phyloP scores from a whole-genome alignment of 1,140 invertebrate genomes.

The Zaprionus ghesquierei region DNA sequence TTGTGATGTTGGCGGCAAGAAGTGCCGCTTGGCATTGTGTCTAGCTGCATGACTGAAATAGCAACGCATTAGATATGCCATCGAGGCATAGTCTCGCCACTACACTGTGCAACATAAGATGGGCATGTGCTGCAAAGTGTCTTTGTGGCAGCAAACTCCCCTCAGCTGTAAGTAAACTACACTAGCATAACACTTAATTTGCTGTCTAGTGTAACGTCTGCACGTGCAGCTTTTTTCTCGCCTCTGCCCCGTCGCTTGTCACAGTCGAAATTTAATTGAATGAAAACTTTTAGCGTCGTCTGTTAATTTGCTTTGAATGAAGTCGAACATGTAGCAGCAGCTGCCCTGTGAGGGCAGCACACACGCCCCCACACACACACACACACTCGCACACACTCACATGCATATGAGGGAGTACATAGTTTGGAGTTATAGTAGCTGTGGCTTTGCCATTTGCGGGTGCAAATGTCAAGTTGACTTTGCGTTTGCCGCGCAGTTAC shows the following conservation, averaged over 20 bases:
- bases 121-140: neutral
- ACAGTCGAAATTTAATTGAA: conserved; percentile 73
- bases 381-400: conserved; percentile 8
- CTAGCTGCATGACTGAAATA: conserved; percentile 33
- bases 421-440: conserved; percentile 50
- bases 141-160: conserved; percentile 1
- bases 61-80: conserved; percentile 40
- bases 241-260: neutral
- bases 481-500: conserved; percentile 55
- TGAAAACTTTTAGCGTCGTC: conserved; percentile 70
- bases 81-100: neutral
- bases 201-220: conserved; percentile 29
- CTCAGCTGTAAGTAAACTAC: no score
- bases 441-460: conserved; percentile 70
- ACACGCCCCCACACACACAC: conserved; percentile 1
- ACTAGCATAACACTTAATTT: neutral
- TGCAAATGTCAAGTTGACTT: conserved; percentile 79
- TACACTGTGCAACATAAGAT: conserved; percentile 20
- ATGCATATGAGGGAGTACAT: conserved; percentile 31
- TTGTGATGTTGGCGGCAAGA: conserved; percentile 43
- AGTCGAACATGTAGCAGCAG: conserved; percentile 62
- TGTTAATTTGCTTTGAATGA: conserved; percentile 80
- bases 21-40: conserved; percentile 39
- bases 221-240: conserved; percentile 27
- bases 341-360: neutral